phyloP scores from a whole-genome alignment of 2,797 vertebrate species.

The Erithacus rubecula region DNA sequence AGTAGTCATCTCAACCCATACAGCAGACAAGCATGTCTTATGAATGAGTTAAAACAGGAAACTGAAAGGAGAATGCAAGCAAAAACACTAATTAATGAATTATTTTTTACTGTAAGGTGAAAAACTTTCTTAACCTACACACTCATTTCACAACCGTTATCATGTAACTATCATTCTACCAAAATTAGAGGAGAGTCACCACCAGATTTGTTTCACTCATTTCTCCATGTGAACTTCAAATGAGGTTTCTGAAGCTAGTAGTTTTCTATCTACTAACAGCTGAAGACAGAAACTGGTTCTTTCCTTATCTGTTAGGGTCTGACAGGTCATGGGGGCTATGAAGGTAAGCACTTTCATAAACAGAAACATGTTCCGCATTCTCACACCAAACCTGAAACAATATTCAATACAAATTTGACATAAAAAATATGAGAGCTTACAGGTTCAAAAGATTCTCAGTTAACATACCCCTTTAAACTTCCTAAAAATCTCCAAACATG shows the following conservation, averaged over 20 bases:
- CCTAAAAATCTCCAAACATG: not conserved
- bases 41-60: slow-evolving; percentile 29
- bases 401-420: not conserved
- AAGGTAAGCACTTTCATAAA: not conserved
- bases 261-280: not conserved
- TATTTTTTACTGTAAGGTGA: not conserved
- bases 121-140: not conserved
- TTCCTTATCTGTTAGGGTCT: not conserved
- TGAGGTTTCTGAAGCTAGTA: not conserved
- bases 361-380: not conserved
- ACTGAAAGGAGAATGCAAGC: not conserved
- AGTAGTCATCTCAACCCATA: not conserved
- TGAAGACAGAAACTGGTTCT: not conserved
- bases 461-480: not conserved
- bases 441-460: not conserved
- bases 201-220: not conserved
- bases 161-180: not conserved
- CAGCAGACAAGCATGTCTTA: not conserved
- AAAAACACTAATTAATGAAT: not conserved
- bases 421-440: not conserved
- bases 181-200: not conserved
- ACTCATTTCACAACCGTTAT: not conserved
- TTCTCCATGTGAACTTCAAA: slow-evolving; percentile 9
- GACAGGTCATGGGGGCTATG: rapidly evolving
- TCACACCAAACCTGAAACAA: not conserved